Base-by-base conservation (phyloP, 1,140 invertebrate genomes). In the Pseudomyrmex cubaensis region DNA sequence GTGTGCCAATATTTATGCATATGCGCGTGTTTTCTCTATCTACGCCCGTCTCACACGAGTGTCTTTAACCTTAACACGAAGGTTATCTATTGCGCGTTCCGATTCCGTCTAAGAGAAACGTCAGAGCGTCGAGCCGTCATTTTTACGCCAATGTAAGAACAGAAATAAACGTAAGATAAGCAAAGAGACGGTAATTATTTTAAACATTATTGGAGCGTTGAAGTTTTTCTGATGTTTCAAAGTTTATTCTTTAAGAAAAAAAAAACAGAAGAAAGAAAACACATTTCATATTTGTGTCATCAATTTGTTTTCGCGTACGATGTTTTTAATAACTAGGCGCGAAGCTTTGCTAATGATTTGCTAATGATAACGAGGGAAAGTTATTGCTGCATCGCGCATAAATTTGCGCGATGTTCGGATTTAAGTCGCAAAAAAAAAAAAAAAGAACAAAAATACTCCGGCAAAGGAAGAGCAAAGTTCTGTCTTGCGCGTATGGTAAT, bases 51-150 rank as follows among this genome's bases (percentile, higher is more conserved):
- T 35, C 15, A 0, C 17, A 22, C 7, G 35, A 35, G 69, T 35
- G 66, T 35, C 76, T 80, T 77, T 80, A 80, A 80, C 54, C 76
- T 80, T 48, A 72, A 80, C 44, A 72, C 66, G 76, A 72, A 80
- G 66, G 66, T 80, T 80, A 72, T 80, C 76, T 80, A 72, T 80
- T 56, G 76, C 54, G 76, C 54, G 64, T 46, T 80, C 76, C 66
- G 76, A 80, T 80, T 80, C 66, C 54, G 54, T 7, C 4, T 2
- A 10, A 5, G 35, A 61, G 76, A 80, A 70, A 72, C 20, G 22
- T 57, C 75, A 78, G 15, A 69, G 63, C 67, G 54, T 46, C 20
- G 17, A 69, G 17, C 17, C 46, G 54, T 59, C 48, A 80, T 54
- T 80, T 72, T 80, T 72, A 72, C 44, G 46, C 12, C 25, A 12